phyloP scores from a whole-genome alignment of 2,888 invertebrate species.

The Phoenoteleia sp. region DNA sequence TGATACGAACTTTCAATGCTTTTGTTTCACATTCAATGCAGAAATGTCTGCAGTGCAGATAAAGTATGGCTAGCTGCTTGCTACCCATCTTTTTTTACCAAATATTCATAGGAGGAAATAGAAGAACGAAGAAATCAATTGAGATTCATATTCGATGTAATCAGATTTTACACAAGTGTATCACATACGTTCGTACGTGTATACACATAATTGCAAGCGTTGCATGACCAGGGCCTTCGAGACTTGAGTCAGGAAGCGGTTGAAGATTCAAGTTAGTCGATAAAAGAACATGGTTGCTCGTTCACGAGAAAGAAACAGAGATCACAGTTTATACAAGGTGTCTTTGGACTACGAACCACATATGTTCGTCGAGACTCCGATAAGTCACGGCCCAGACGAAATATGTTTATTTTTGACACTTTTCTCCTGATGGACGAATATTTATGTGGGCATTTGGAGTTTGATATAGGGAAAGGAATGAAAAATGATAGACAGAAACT shows the following conservation, averaged over 20 bases:
- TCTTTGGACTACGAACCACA: constrained; percentile 23
- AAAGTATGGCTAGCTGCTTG: too few species aligned
- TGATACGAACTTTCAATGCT: too few species aligned
- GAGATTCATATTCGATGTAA: too few species aligned
- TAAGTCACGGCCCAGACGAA: constrained; percentile 20
- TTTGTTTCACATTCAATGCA: too few species aligned
- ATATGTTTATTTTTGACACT: constrained; percentile 21
- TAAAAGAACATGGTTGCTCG: constrained; percentile 70
- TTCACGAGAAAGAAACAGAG: constrained; percentile 52
- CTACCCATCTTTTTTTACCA: too few species aligned
- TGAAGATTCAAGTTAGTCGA: constrained; percentile 72
- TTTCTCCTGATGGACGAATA: not conserved
- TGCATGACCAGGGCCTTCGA: constrained; percentile 51
- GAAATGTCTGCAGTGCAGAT: too few species aligned
- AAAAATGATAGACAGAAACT: too few species aligned
- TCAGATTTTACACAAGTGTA: constrained; percentile 5
- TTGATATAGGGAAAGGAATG: too few species aligned
- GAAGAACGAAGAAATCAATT: too few species aligned
- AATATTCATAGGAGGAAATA: too few species aligned
- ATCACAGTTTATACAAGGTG: constrained; percentile 52
- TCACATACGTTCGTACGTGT: not conserved
- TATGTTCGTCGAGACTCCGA: constrained; percentile 9
- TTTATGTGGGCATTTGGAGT: constrained; percentile 11
- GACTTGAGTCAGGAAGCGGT: constrained; percentile 70
- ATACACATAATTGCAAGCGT: constrained; percentile 22